A percentile compares a stretch with the other conserved stretches of the same genome.
Conservation (phyloP, 2,888 invertebrate species). For the Saturnia pavonia region DNA sequence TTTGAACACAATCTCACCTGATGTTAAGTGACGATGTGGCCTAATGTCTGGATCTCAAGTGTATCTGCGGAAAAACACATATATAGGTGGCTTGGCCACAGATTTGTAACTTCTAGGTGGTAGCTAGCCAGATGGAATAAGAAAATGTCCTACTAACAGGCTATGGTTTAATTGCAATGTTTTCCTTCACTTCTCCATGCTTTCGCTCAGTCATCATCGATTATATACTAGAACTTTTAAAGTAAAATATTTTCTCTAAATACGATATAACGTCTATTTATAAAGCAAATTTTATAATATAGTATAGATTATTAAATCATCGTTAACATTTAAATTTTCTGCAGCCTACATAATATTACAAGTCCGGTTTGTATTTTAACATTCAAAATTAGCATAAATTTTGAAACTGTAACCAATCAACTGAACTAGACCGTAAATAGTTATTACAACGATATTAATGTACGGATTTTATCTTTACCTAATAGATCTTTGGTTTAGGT, state of each 20-base stretch:
- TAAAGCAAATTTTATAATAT: not conserved
- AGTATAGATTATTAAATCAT: not conserved
- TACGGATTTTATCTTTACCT: constrained; percentile 21
- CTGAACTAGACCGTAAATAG: constrained; percentile 20
- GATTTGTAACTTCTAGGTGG: not conserved
- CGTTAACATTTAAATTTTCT: not conserved
- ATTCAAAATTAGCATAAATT: constrained; percentile 19
- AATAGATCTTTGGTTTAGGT: constrained; percentile 18
- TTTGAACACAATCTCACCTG: not conserved
- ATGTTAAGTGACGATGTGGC: no score
- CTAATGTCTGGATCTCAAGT: no score
- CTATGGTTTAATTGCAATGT: not conserved
- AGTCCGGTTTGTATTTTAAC: constrained; percentile 12
- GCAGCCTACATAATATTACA: constrained; percentile 5
- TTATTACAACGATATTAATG: constrained; percentile 26
- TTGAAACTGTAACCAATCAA: constrained; percentile 23
- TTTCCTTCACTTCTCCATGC: not conserved
- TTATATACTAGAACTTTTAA: not conserved
- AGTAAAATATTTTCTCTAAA: not conserved
- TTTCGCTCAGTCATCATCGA: not conserved
- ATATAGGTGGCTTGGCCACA: not conserved
- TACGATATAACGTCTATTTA: not conserved
- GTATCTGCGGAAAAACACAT: no score
- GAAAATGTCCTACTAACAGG: not conserved
- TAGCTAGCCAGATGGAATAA: not conserved